Evolutionary conservation across 2,888 invertebrate species (phyloP).

Genomic region (Melieria crassipennis): DNA sequence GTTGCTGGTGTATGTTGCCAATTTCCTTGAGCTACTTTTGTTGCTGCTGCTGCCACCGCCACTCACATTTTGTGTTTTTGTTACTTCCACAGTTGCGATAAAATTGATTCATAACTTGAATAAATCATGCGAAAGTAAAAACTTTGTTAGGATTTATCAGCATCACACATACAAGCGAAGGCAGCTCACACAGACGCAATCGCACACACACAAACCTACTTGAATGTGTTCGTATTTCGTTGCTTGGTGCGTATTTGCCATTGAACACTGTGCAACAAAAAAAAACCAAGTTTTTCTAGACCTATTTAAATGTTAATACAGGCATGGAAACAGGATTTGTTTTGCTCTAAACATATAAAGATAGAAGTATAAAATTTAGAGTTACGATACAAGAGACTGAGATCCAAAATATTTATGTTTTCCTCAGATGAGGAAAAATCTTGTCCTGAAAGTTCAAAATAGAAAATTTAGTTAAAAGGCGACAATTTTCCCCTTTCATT

Average conservation of each 20-base stretch:
- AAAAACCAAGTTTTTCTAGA: no score
- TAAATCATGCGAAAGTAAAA: conserved; percentile 57
- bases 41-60: conserved; percentile 6
- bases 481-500: no score
- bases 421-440: no score
- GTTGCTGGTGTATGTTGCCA: not conserved
- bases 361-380: no score
- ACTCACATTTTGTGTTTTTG: conserved; percentile 31
- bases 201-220: not conserved
- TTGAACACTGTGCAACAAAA: no score
- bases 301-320: no score
- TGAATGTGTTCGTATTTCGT: not conserved
- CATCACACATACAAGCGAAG: conserved; percentile 34
- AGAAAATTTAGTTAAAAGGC: no score
- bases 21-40: not conserved
- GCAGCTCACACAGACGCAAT: not conserved
- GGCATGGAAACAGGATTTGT: no score
- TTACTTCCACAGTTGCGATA: conserved; percentile 59
- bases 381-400: no score
- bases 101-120: conserved; percentile 64
- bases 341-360: no score
- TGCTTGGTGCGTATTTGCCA: not conserved
- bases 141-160: conserved; percentile 50
- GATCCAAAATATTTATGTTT: no score
- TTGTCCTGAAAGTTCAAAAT: no score